Conservation (phyloP, 2,888 invertebrate genomes). For the Epiblema foenella region DNA sequence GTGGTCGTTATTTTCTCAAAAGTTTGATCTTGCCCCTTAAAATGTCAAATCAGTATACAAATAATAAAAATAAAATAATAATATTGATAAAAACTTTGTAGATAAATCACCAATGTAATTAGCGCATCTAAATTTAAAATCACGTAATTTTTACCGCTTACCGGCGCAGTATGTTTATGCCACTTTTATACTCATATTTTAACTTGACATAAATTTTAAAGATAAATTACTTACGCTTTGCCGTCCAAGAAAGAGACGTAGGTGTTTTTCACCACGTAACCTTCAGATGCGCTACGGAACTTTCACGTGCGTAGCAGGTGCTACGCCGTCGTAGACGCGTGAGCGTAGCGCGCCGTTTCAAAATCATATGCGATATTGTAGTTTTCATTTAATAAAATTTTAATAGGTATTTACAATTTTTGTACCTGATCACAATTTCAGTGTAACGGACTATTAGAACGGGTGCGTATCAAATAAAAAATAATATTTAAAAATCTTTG, state of each 20-base stretch:
- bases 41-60: no score
- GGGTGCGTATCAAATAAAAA: not conserved
- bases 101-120: no score
- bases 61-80: no score
- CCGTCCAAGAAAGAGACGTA: constrained; percentile 7
- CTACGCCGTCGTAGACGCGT: constrained; percentile 47
- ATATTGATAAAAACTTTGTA: no score
- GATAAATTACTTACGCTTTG: constrained; percentile 10
- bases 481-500: not conserved
- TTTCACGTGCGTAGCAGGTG: constrained; percentile 48
- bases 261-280: not conserved
- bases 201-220: not conserved
- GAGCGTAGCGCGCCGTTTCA: constrained; percentile 41
- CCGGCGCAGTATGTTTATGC: not conserved
- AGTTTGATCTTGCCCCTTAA: no score
- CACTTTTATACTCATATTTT: not conserved
- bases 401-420: not conserved
- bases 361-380: constrained; percentile 21
- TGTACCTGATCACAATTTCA: not conserved
- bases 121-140: no score
- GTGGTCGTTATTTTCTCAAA: no score
- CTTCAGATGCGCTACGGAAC: constrained; percentile 37
- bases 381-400: not conserved
- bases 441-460: not conserved
- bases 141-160: not conserved